phyloP scores from a whole-genome alignment of 2,797 vertebrate genomes.

The Etheostoma nigrum region DNA sequence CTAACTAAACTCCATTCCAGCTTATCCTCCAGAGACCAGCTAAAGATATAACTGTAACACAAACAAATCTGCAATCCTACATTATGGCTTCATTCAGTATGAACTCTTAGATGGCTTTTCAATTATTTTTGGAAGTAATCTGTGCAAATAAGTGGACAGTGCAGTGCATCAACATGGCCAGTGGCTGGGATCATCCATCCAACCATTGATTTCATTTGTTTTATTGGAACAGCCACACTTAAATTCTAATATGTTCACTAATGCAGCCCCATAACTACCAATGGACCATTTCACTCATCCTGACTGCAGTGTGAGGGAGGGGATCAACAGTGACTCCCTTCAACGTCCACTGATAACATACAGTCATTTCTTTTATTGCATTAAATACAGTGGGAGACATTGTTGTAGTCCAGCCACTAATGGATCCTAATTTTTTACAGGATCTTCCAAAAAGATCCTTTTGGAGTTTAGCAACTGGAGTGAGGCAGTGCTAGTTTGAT shows the following conservation, averaged over 20 bases:
- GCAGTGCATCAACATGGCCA: constrained; percentile 25
- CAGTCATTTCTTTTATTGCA: constrained; percentile 45
- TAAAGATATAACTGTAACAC: constrained; percentile 39
- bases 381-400: constrained; percentile 26
- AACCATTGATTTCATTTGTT: constrained; percentile 57
- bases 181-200: constrained; percentile 41
- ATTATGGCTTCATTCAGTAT: constrained; percentile 44
- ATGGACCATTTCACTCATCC: constrained; percentile 49
- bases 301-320: constrained; percentile 27
- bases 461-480: constrained; percentile 21
- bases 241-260: constrained; percentile 53
- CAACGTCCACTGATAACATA: constrained; percentile 36
- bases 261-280: constrained; percentile 44
- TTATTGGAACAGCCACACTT: constrained; percentile 53
- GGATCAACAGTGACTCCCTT: constrained; percentile 39
- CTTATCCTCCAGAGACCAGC: constrained; percentile 42
- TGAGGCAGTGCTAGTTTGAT: neutral
- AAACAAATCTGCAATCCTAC: constrained; percentile 37
- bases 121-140: constrained; percentile 30
- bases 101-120: constrained; percentile 42
- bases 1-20: constrained; percentile 39
- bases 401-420: constrained; percentile 4
- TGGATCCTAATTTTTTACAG: constrained; percentile 2
- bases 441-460: constrained; percentile 34
- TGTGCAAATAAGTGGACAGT: constrained; percentile 38